Conservation (phyloP, 2,113 vertebrate genomes). For the Pleuronectes platessa region DNA sequence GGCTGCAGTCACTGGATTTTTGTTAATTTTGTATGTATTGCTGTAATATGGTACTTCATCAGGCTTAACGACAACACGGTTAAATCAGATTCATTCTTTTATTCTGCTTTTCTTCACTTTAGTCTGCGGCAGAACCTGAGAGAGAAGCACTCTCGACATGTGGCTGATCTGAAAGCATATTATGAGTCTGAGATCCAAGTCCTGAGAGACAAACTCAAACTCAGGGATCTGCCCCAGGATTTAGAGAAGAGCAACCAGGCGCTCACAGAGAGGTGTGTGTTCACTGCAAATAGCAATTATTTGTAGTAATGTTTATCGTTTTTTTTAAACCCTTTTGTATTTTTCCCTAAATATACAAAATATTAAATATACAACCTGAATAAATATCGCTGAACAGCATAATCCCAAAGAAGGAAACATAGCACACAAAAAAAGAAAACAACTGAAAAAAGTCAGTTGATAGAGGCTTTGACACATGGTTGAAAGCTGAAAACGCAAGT, state of each 20-base stretch:
- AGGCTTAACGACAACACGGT: neutral
- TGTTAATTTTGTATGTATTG: neutral
- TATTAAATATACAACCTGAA: neutral
- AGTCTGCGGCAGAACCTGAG: slow-evolving; percentile 93
- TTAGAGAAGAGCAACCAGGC: slow-evolving; percentile 87
- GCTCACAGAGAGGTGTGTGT: slow-evolving; percentile 85
- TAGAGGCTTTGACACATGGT: too few species aligned
- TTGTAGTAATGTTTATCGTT: neutral
- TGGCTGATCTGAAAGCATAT: slow-evolving; percentile 93
- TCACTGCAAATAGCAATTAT: neutral
- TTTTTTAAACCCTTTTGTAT: neutral
- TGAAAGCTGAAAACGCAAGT: too few species aligned
- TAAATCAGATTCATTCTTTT: neutral
- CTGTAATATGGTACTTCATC: neutral
- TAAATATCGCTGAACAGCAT: neutral
- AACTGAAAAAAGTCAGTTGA: neutral
- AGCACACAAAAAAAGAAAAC: neutral
- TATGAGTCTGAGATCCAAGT: slow-evolving; percentile 92
- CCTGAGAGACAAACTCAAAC: slow-evolving; percentile 88
- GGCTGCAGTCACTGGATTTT: neutral
- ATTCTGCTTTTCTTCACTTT: neutral
- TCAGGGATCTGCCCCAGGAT: slow-evolving; percentile 80
- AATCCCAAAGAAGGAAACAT: too few species aligned
- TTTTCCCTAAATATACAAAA: too few species aligned
- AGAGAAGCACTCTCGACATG: slow-evolving; percentile 92